A percentile compares a stretch with the other conserved stretches of the same genome.
These are phyloP conservation scores for Hirtodrosophila alboralis DNA, from an alignment of 2,888 invertebrate species.

Conservation along the genomic window DNA sequence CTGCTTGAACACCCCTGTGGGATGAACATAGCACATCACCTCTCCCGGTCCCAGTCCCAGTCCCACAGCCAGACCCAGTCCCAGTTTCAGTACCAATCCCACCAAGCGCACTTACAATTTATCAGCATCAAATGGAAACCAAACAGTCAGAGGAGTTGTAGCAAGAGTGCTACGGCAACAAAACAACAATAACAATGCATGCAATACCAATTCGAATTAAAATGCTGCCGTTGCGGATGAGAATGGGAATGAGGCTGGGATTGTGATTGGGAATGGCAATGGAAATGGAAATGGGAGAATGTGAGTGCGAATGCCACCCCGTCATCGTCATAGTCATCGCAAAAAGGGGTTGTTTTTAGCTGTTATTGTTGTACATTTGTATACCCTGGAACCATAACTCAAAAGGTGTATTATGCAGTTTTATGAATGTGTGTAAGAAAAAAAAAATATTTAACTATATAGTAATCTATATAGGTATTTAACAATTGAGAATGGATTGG, in stretches of 20 bases:
- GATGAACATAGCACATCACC: constrained; percentile 22
- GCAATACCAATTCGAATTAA: constrained; percentile 76
- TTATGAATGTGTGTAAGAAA: too few species aligned
- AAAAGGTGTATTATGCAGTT: not conserved
- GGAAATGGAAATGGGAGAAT: constrained; percentile 16
- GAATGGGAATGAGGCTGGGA: constrained; percentile 7
- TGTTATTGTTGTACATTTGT: constrained; percentile 21
- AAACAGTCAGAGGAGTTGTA: constrained; percentile 50
- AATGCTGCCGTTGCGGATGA: constrained; percentile 65
- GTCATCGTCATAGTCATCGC: constrained; percentile 33
- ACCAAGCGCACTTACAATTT: constrained; percentile 74
- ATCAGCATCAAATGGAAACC: constrained; percentile 79
- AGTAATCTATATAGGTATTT: too few species aligned
- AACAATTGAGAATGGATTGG: too few species aligned
- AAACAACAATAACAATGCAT: constrained; percentile 63
- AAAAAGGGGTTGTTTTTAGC: constrained; percentile 57
- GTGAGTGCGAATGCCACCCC: constrained; percentile 56
- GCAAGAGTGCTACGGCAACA: constrained; percentile 44
- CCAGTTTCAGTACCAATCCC: constrained; percentile 23
- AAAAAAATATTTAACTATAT: too few species aligned
- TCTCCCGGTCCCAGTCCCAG: constrained; percentile 13
- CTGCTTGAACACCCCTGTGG: constrained; percentile 64
- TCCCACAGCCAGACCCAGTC: not conserved
- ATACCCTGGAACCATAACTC: not conserved
- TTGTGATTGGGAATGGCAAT: constrained; percentile 14